Evolutionary conservation across 53 echinoderm and acorn worm genomes (phyloP).

Genomic region (Stichopus horrens): DNA sequence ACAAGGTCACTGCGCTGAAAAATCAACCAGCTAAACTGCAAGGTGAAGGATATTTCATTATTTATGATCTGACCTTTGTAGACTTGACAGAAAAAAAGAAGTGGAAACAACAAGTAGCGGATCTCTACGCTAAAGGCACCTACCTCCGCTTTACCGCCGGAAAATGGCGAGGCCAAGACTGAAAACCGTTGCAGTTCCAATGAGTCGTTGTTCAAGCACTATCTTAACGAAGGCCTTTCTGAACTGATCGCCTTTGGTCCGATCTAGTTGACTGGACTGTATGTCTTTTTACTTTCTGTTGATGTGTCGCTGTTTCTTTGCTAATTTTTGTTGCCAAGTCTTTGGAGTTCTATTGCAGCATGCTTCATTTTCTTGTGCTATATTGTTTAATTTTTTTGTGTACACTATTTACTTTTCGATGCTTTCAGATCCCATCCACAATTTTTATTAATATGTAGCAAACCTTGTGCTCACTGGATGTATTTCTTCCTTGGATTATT

Average conservation of each 20-base stretch:
- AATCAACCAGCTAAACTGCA: not conserved
- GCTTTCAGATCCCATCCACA: too few relatives aligned
- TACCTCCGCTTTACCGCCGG: not conserved
- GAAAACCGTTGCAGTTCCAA: not conserved
- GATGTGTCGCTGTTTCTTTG: not conserved
- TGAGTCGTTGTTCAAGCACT: not conserved
- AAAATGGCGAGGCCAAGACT: conserved; percentile 10
- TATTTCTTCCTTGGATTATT: too few relatives aligned
- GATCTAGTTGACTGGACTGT: too few relatives aligned
- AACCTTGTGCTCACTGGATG: too few relatives aligned
- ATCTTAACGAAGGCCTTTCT: too few relatives aligned
- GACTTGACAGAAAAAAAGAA: not conserved
- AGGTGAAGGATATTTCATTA: not conserved
- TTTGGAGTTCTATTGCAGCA: not conserved
- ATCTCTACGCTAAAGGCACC: not conserved
- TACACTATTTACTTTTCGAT: too few relatives aligned
- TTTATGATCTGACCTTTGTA: not conserved
- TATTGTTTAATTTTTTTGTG: not conserved
- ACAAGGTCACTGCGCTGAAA: not conserved
- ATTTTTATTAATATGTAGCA: too few relatives aligned
- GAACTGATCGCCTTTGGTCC: not conserved
- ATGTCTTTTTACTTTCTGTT: not conserved
- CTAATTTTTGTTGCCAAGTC: conserved; percentile 2
- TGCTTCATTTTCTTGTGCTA: not conserved
- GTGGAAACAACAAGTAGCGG: not conserved